Evolutionary conservation across 2,888 invertebrate genomes (phyloP).

Genomic region (Eupithecia abbreviata): DNA sequence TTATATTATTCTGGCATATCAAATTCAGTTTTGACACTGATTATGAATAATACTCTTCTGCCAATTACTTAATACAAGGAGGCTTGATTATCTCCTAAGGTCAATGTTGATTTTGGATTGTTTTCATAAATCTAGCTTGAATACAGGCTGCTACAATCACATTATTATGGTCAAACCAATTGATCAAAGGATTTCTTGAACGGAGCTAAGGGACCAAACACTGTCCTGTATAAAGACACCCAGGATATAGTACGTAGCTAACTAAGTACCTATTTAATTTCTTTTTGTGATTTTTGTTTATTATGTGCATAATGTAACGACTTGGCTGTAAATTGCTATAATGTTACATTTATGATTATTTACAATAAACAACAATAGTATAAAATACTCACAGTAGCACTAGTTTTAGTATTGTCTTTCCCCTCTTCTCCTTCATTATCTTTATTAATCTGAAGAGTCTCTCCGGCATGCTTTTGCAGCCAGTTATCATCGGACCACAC

Average conservation of each 20-base stretch:
- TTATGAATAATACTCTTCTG: not conserved
- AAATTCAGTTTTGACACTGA: constrained; percentile 2
- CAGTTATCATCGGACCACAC: constrained; percentile 99
- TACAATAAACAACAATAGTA: not conserved
- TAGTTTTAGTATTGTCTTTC: constrained; percentile 52
- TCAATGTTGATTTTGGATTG: not conserved
- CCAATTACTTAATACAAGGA: not conserved
- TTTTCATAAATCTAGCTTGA: not conserved
- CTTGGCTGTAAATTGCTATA: no score
- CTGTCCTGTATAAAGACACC: not conserved
- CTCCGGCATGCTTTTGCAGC: constrained; percentile 98
- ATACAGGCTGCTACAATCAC: not conserved
- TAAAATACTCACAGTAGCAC: constrained; percentile 48
- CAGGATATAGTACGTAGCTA: not conserved
- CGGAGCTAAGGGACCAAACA: not conserved
- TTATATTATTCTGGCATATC: not conserved
- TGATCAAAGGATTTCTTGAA: not conserved
- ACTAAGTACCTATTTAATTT: no score
- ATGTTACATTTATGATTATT: no score
- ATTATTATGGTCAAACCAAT: not conserved
- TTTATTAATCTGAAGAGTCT: constrained; percentile 87
- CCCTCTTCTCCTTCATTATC: constrained; percentile 63
- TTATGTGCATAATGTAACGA: no score
- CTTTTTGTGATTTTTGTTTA: no score
- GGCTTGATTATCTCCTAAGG: not conserved